Conservation (phyloP, 2,888 invertebrate species). For the Anoncus sp. region DNA sequence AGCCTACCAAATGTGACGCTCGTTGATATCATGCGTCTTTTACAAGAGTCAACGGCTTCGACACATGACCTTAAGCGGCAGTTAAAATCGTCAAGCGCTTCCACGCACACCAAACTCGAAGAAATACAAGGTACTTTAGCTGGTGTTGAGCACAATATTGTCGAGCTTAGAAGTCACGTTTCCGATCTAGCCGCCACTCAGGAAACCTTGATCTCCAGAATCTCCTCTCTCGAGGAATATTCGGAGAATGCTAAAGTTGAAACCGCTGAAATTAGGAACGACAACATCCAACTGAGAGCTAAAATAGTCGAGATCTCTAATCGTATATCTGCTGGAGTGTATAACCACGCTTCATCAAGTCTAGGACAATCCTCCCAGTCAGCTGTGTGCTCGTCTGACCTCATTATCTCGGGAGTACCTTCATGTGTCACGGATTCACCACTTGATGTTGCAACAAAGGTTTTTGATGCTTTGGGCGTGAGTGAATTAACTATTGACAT, state of each 20-base stretch:
- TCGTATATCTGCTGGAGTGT: not conserved
- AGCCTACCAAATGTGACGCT: not conserved
- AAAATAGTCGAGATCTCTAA: not conserved
- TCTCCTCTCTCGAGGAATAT: too few relatives aligned
- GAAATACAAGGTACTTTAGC: too few relatives aligned
- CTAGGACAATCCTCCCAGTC: not conserved
- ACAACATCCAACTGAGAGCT: not conserved
- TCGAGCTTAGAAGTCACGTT: too few relatives aligned
- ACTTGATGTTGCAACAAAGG: not conserved
- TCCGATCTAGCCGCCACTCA: too few relatives aligned
- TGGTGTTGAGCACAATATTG: too few relatives aligned
- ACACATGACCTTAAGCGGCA: too few relatives aligned
- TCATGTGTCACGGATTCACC: not conserved
- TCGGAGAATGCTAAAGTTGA: too few relatives aligned
- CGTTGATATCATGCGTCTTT: not conserved
- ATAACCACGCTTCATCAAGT: not conserved
- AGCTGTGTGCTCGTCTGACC: not conserved
- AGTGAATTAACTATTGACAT: not conserved
- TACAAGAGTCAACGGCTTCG: too few relatives aligned
- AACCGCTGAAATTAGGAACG: too few relatives aligned
- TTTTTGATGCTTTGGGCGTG: not conserved
- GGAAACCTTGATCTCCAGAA: too few relatives aligned
- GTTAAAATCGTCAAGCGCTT: too few relatives aligned
- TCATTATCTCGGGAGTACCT: not conserved
- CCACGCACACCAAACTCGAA: too few relatives aligned